Evolutionary conservation across 1,140 invertebrate genomes (phyloP), one percentile per base, ranked within the genome.

Genomic region (Neodiprion fabricii): DNA sequence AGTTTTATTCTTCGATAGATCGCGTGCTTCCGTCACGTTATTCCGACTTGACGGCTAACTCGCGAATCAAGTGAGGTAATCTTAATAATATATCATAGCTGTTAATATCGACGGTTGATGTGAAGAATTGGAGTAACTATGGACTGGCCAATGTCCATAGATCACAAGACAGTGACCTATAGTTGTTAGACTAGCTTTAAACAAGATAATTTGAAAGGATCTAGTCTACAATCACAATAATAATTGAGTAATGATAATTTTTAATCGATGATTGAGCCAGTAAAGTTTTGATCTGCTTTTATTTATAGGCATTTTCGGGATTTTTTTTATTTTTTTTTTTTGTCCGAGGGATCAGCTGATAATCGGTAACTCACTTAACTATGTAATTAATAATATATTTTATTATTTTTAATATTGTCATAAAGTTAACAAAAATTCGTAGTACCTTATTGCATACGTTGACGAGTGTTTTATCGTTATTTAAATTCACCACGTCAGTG

Each of bases 201-300:
- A 66, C 50, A 14, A 76, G 49, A 74, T 75, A 77, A 70, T 72
- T 76, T 65, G 68, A 72, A 49, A 53, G 75, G 79, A 79, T 81
- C 81, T 82, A 82, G 81, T 82, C 81, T 76, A 80, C 68, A 75
- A 61, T 77, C 65, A 74, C 69, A 70, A 68, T 28, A 73, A 75
- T 75, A 66, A 73, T 40, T 40, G 28, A 40, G 28, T 40, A 40
- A 40, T 40, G 65, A 71, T 71, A 47, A 14, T 14, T 14, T 40
- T 71, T 50, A 11, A 71, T 71, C 47, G 48, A 71, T 48, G 21
- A 48, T 49, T 40, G 48, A 71, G 70, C 70, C 23, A 71, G 70
- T 71, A 71, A 71, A 5, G 48, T 50, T 71, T 71, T 71, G 21
- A 75, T 67, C 14, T 40, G 28, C 48, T 71, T 61, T 49, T 48